phyloP scores from a whole-genome alignment of 1,140 invertebrate genomes.

The Hycleus phaleratus region DNA sequence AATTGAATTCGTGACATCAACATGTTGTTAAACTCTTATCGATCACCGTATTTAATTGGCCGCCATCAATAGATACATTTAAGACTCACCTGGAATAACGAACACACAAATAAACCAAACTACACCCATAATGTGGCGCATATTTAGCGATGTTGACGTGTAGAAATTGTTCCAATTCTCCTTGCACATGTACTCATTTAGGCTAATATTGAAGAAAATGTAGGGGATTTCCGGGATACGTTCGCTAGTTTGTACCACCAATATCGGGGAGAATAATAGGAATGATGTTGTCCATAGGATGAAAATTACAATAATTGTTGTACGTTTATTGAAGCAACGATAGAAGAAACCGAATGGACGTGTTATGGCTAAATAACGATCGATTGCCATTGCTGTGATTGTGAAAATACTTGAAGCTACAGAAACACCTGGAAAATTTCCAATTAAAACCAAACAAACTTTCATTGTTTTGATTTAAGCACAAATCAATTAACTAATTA shows the following conservation, averaged over 20 bases:
- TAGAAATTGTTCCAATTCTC: conserved; percentile 45
- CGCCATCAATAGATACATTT: background rate
- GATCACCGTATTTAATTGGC: too few species aligned
- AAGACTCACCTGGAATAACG: conserved; percentile 54
- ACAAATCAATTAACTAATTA: too few species aligned
- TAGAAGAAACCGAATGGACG: conserved; percentile 56
- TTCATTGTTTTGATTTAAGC: too few species aligned
- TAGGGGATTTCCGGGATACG: conserved; percentile 5
- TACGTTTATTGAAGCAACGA: conserved; percentile 58
- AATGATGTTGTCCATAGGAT: conserved; percentile 58
- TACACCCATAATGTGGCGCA: conserved; percentile 47
- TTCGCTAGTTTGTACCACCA: conserved; percentile 9
- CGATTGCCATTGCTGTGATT: conserved; percentile 69
- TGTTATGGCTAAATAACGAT: conserved; percentile 66
- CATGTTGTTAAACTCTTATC: too few species aligned
- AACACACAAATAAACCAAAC: conserved; percentile 65
- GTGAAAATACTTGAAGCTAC: conserved; percentile 71
- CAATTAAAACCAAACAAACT: too few species aligned
- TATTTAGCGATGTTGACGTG: conserved; percentile 34
- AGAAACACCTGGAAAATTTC: conserved; percentile 53
- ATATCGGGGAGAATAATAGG: conserved; percentile 53
- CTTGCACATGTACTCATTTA: conserved; percentile 41
- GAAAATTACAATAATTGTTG: conserved; percentile 53
- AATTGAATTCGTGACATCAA: too few species aligned
- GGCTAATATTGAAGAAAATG: conserved; percentile 1